phyloP scores from a whole-genome alignment of 1,140 invertebrate species.

The Psix sp. region DNA sequence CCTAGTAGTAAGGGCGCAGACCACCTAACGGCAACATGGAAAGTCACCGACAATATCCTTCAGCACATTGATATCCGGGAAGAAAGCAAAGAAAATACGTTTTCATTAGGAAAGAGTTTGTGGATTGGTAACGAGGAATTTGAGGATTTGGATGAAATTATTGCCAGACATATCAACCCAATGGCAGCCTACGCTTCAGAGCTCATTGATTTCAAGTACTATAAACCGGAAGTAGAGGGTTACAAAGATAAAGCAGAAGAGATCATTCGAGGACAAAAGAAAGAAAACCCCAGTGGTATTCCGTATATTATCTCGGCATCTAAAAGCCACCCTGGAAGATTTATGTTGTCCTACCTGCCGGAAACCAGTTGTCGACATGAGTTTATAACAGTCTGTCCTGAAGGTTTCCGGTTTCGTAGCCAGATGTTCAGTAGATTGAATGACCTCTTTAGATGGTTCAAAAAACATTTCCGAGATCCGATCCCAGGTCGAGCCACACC shows the following conservation, averaged over 20 bases:
- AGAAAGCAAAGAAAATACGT: conserved; percentile 97
- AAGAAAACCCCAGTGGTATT: conserved; percentile 90
- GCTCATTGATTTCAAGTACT: conserved; percentile 94
- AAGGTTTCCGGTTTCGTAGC: conserved; percentile 94
- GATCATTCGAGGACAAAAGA: conserved; percentile 89
- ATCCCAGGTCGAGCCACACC: conserved; percentile 86
- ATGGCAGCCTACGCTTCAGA: conserved; percentile 96
- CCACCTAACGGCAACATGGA: conserved; percentile 99
- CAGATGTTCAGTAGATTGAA: conserved; percentile 92
- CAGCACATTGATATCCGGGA: conserved; percentile 98
- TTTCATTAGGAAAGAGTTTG: conserved; percentile 91
- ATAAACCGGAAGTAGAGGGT: conserved; percentile 83
- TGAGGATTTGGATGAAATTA: conserved; percentile 99
- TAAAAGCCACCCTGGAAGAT: conserved; percentile 95
- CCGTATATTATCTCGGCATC: conserved; percentile 93
- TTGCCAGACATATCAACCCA: conserved; percentile 94
- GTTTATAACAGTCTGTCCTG: conserved; percentile 92
- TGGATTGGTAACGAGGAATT: conserved; percentile 94
- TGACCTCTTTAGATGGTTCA: conserved; percentile 96
- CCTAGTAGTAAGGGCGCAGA: conserved; percentile 97
- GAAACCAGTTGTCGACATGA: conserved; percentile 91
- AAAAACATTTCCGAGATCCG: conserved; percentile 96
- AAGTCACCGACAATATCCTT: conserved; percentile 94
- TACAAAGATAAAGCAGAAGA: conserved; percentile 92
- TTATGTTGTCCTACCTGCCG: conserved; percentile 95